Conservation (phyloP, 2,113 vertebrate genomes). For the Engraulis encrasicolus region DNA sequence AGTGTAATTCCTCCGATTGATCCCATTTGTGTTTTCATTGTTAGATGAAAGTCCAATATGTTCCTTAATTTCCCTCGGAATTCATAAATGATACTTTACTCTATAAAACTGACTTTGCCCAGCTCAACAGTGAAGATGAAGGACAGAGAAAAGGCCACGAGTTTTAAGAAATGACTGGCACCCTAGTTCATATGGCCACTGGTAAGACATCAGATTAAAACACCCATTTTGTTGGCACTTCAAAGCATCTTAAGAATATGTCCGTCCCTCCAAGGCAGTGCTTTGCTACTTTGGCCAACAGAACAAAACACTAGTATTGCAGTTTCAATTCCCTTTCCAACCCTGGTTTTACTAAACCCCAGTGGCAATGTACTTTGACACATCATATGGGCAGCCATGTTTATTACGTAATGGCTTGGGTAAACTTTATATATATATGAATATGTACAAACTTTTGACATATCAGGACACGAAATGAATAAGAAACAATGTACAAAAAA, state of each 20-base stretch:
- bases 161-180: no score
- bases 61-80: no score
- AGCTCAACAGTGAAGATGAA: no score
- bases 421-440: neutral
- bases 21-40: no score
- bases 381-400: no score
- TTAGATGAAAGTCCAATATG: no score
- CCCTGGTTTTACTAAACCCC: neutral
- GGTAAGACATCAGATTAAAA: conserved; percentile 9
- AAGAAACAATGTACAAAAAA: neutral
- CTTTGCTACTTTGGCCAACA: conserved; percentile 5
- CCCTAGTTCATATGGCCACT: neutral
- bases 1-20: no score
- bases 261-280: neutral
- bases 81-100: no score
- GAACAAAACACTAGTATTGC: conserved; percentile 17
- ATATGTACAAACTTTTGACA: neutral
- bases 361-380: neutral
- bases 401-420: no score
- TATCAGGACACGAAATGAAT: neutral
- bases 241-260: neutral
- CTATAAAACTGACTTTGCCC: no score
- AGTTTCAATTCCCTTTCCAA: conserved; percentile 10
- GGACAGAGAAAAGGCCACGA: no score
- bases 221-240: neutral